phyloP scores from a whole-genome alignment of 2,113 vertebrate species.

The Thunnus thynnus region DNA sequence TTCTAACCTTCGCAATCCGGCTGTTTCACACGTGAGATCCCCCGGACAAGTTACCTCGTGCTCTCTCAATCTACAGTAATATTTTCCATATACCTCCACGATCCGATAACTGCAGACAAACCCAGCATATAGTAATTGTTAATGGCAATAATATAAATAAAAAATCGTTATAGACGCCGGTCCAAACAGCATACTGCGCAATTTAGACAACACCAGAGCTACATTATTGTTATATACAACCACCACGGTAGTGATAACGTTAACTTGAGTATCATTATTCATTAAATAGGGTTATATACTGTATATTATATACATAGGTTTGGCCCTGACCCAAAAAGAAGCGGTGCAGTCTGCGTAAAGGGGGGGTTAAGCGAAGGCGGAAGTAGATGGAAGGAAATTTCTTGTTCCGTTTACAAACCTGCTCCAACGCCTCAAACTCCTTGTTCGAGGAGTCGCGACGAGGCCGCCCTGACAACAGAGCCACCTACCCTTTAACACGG shows the following conservation, averaged over 20 bases:
- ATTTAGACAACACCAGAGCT: not conserved
- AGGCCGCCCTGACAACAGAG: slow-evolving; percentile 68
- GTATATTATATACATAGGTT: no score
- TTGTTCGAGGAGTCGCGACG: slow-evolving; percentile 62
- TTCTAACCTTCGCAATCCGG: not conserved
- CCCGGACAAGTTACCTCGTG: no score
- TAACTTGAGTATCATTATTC: not conserved
- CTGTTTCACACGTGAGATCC: not conserved
- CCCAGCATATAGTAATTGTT: rapidly evolving
- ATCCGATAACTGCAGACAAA: not conserved
- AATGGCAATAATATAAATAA: not conserved
- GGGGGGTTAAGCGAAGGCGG: slow-evolving; percentile 60
- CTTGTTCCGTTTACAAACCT: slow-evolving; percentile 29
- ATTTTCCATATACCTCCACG: not conserved
- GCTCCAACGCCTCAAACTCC: slow-evolving; percentile 54
- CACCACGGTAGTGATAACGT: no score
- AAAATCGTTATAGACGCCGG: not conserved
- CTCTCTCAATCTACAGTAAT: rapidly evolving
- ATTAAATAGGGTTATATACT: no score
- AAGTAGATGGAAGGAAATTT: slow-evolving; percentile 26
- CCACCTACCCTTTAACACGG: slow-evolving; percentile 38
- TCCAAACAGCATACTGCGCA: not conserved
- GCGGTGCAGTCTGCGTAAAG: not conserved
- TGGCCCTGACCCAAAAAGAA: not conserved
- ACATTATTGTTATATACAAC: not conserved